Base-by-base conservation (phyloP, 2,888 invertebrate species). In the Mongoloraphidia duomilia region DNA sequence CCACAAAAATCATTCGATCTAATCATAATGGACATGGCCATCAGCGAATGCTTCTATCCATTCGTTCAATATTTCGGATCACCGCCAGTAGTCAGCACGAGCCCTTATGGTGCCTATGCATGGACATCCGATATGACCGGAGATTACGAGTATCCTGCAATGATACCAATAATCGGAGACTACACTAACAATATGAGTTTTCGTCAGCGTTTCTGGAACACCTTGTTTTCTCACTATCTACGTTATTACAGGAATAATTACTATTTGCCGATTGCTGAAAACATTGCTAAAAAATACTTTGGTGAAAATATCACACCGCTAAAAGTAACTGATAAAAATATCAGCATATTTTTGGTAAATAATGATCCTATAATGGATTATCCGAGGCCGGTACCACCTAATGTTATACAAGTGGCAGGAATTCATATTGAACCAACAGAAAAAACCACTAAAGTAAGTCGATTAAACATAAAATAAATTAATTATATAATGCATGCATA, bases 321-420 rank as follows among this genome's bases (percentile, higher is more conserved):
- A 8, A 41, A 36, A 8, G 52, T 56, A 17, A 46, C 61, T 11
- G 55, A 56, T 46, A 54, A 56, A 33, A 55, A 56, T 36, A 56
- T 64, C 13, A 56, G 58, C 11, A 46, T 65, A 34, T 47, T 63
- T 5, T 52, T 67, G 34, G 52, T 59, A 1, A 65, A 65, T 54
- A 55, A 56, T 34, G 57, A 63, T 55, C 58, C 60, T 5, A 49
- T 59, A 8, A 52, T 64, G 11, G 57, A 61, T 54, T 58, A 57
- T 49, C 58, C 63, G 2, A 59, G 59, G 53, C 55, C 61, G 0
- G 47, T 64, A n/a, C 55, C 64, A 8, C 65, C 65, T 8, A 64
- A 66, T 53, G 60, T 65, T 42, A 64, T 66, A 36, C 60, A 63
- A 17, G 61, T 65, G 17, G 66, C 64, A 33, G 65, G 65, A 17